phyloP scores from a whole-genome alignment of 2,888 invertebrate genomes.

The Macrophya alboannulata region DNA sequence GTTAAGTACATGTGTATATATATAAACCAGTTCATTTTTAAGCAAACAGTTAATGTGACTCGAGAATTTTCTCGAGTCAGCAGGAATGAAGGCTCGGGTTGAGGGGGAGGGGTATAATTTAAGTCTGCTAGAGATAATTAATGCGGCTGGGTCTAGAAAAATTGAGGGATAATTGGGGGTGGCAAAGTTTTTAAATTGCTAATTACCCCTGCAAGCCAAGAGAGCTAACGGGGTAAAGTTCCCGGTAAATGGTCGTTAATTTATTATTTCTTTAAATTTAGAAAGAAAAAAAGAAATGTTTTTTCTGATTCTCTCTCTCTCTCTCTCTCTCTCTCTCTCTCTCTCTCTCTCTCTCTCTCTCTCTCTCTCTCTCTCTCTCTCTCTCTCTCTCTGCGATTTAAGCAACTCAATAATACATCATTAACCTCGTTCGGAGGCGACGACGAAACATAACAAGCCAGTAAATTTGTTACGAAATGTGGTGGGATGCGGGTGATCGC shows the following conservation, averaged over 20 bases:
- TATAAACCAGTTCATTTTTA: conserved; percentile 22
- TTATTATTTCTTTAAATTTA: conserved; percentile 17
- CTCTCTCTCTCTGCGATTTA: conserved; percentile 5
- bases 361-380: conserved; percentile 27
- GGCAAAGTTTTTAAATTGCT: conserved; percentile 48
- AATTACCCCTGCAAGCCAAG: conserved; percentile 37
- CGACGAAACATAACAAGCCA: not conserved
- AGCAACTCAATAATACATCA: conserved; percentile 6
- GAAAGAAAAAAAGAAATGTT: not conserved
- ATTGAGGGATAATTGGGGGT: conserved; percentile 53
- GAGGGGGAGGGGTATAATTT: conserved; percentile 35
- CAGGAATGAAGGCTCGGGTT: not conserved
- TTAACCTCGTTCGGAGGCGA: not conserved
- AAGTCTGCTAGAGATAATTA: conserved; percentile 51
- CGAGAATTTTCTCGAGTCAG: conserved; percentile 36
- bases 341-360: conserved; percentile 34
- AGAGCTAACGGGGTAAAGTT: conserved; percentile 21
- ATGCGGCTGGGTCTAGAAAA: conserved; percentile 50
- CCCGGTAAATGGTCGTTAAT: conserved; percentile 38
- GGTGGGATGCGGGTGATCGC: not conserved
- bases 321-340: conserved; percentile 16
- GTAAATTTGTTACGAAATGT: not conserved
- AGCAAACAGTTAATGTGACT: conserved; percentile 39
- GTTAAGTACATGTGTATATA: not conserved
- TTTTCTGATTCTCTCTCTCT: conserved; percentile 33